Evolutionary conservation across 2,797 vertebrate genomes (phyloP), one percentile per base, ranked within the genome.

Genomic region (Malacoctenus gilli): DNA sequence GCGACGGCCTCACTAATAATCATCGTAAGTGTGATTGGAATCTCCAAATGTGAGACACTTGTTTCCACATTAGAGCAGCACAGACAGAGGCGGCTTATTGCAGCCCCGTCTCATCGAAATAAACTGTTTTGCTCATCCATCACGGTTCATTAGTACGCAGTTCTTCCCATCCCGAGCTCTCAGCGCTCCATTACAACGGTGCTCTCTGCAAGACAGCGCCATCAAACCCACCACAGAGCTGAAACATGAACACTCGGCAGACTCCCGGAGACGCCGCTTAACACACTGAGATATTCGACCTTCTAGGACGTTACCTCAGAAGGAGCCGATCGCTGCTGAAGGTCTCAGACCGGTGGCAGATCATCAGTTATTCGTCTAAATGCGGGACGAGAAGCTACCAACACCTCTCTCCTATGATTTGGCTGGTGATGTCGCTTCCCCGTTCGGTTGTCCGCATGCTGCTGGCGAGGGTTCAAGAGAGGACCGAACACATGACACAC

Each of bases 51-150:
- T 19, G 23, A 14, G 30, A 59, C 18, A 25, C 13, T 28, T 28
- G 6, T 28, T 28, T 28, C 25, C 25, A 28, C 25, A 28, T 4
- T 31, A 16, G 1, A 8, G 14, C 12, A 3, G 12, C 14, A 35
- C 0, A 4, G 23, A 63, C 22, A 44, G 31, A 47, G 37, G 35
- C 41, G 16, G 12, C 51, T 23, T 31, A 48, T 18, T 40, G 31
- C 35, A 60, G 30, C 22, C 31, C 37, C 43, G 55, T 36, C 49
- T 70, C 18, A 55, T 72, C 31, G 50, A n/a, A 42, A 59, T 61
- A n/a, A 40, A 56, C 59, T 51, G 13, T 57, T 56, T 54, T 68
- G 46, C 36, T 61, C 62, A 39, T 72, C 35, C 49, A 62, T 76
- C 56, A 68, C 50, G 37, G 52, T 65, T 82, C 38, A 14, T 75